Evolutionary conservation across 2,113 vertebrate genomes (phyloP).

Genomic region (Danionella cerebrum): DNA sequence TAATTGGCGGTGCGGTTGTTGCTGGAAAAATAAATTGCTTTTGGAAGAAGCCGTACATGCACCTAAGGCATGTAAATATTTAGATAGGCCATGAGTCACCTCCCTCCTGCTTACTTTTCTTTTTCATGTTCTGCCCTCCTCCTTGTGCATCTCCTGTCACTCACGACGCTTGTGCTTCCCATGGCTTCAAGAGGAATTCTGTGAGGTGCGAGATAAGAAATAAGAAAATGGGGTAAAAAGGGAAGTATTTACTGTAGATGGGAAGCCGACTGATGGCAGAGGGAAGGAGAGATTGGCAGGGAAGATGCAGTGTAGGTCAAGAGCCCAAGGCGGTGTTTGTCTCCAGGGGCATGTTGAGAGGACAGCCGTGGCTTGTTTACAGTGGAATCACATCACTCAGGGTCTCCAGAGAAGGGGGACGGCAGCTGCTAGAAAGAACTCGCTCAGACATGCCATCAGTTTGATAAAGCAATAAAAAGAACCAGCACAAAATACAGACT

Average conservation of each 20-base stretch:
- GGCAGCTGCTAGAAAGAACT: background rate
- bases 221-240: background rate
- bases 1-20: constrained; percentile 39
- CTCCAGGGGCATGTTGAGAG: background rate
- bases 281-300: background rate
- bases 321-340: background rate
- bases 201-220: constrained; percentile 58
- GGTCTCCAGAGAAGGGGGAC: background rate
- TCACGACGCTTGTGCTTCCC: constrained; percentile 52
- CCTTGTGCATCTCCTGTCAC: constrained; percentile 31
- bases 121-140: constrained; percentile 8
- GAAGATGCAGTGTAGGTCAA: background rate
- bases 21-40: constrained; percentile 54
- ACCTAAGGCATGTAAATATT: constrained; percentile 57
- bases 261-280: background rate
- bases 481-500: background rate
- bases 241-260: background rate
- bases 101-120: background rate
- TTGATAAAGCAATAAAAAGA: background rate
- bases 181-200: constrained; percentile 57
- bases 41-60: constrained; percentile 45
- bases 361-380: background rate
- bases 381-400: background rate
- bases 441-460: background rate
- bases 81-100: constrained; percentile 54